These are phyloP conservation scores for Embiotoca jacksoni DNA, from an alignment of 2,113 vertebrate genomes.

Conservation along the genomic window DNA sequence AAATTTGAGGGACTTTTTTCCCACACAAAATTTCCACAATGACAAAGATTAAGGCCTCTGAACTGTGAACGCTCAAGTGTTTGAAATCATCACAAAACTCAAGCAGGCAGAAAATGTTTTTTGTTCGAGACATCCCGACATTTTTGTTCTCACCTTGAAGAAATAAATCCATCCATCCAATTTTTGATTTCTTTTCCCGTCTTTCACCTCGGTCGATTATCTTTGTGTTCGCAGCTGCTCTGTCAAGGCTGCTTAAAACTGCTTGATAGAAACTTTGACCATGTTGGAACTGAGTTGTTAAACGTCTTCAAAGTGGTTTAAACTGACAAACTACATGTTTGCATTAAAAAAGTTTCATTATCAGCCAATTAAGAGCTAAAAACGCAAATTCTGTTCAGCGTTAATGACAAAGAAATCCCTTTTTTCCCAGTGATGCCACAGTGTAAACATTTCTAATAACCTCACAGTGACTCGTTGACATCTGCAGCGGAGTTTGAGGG, in stretches of 20 bases:
- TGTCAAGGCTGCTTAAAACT: constrained; percentile 12
- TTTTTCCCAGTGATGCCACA: too few relatives aligned
- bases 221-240: neutral
- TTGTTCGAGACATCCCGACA: neutral
- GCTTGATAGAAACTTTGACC: constrained; percentile 9
- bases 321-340: neutral
- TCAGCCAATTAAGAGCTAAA: neutral
- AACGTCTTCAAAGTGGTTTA: too few relatives aligned
- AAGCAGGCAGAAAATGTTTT: constrained; percentile 47
- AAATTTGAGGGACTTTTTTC: neutral
- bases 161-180: constrained; percentile 8
- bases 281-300: neutral
- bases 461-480: too few relatives aligned
- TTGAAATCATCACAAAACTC: constrained; percentile 40
- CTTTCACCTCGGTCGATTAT: neutral
- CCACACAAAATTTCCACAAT: neutral
- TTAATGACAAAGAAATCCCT: too few relatives aligned
- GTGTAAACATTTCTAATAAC: neutral
- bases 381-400: too few relatives aligned
- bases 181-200: constrained; percentile 13
- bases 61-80: constrained; percentile 17
- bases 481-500: too few relatives aligned
- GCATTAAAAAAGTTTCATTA: neutral
- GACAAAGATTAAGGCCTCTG: constrained; percentile 12
- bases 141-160: constrained; percentile 7